Evolutionary conservation across 2,113 vertebrate genomes (phyloP), one percentile per base, ranked within the genome.

Genomic region (Proterorhinus semilunaris): DNA sequence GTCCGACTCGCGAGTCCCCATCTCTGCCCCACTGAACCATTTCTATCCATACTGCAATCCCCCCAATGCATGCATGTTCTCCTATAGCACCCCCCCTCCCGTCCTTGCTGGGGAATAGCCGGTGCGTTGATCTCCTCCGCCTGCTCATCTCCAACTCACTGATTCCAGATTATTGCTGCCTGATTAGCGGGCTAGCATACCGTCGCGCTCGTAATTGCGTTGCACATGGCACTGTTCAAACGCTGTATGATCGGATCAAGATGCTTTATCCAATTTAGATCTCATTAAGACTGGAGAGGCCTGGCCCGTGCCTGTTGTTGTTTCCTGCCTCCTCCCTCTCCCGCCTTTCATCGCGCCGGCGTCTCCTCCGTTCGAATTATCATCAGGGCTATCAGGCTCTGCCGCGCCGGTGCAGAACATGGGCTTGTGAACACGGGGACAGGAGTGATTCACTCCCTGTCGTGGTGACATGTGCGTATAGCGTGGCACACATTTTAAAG

Each of bases 221-320:
- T 88, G 78, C 21, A 75, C 78, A 71, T 87, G 85, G 70, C 81
- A 70, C 75, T 81, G 85, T 83, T 89, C 86, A 68, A 58, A 74
- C 80, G 68, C 72, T 71, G 68, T 72, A 57, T 65, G 82, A 80
- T 76, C 78, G 74, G 85, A 82, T 80, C 81, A 43, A 88, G 89
- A 85, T 72, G 86, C 85, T 86, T 88, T 81, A 87, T 89, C 88
- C 86, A 90, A 90, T 91, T 90, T 87, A 86, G 87, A 86, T 87
- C 83, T 87, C 80, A 88, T 90, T 89, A 88, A 82, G 83, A 80
- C 82, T 79, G 68, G 83, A 85, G 86, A 85, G 81, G 83, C 84
- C 75, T 78, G 58, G 66, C 66, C 83, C 80, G 76, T 74, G 70
- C 69, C 61, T 78, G 66, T 74, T 81, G 73, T 75, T 43, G 47